Base-by-base conservation (phyloP, 2,888 invertebrate species). In the Drosophila algonquin region DNA sequence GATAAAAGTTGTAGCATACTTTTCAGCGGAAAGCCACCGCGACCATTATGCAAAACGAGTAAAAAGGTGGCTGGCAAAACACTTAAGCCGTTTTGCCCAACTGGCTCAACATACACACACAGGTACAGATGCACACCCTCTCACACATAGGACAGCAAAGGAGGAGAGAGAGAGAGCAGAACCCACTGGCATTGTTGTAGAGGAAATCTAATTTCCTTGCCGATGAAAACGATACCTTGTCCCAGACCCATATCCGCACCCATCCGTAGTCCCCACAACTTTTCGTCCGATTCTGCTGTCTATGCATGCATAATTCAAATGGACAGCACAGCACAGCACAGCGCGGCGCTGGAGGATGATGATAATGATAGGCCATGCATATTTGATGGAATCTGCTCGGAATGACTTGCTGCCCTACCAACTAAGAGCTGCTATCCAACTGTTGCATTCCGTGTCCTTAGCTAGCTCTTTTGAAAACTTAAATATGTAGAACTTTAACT, bases 191-290 rank as follows among this genome's bases (percentile, higher is more conserved):
- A 58, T 54, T 55, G 75, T 54, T 64, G 59, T 57, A 46, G 63
- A 18, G 62, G 64, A 81, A 87, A 85, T 85, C 80, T 85, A 82
- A 87, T 84, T 84, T 84, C 83, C 85, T 81, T 76, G 55, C 69
- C 68, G 72, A 21, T 67, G 65, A 60, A 51, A 57, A 48, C 24
- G n/a, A 30, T 30, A 14, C 1, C 27, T 14, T 9, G 45, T 18
- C 48, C 56, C 30, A 14, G 27, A 2, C 57, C 7, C 14, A 3
- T n/a, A 16, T 16, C 9, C 40, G 18, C 40, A 7, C 2, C 12
- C 24, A 46, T 32, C 40, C 2, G 1, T 2, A 40, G 40, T 12
- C 27, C 12, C 21, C 12, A 12, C 16, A 18, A 24, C 14, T 62
- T 47, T 40, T 40, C 32, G 8, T 50, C 18, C 32, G 6, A 40